Conservation (phyloP, 2,888 invertebrate genomes). For the Nemapogon koenigi region DNA sequence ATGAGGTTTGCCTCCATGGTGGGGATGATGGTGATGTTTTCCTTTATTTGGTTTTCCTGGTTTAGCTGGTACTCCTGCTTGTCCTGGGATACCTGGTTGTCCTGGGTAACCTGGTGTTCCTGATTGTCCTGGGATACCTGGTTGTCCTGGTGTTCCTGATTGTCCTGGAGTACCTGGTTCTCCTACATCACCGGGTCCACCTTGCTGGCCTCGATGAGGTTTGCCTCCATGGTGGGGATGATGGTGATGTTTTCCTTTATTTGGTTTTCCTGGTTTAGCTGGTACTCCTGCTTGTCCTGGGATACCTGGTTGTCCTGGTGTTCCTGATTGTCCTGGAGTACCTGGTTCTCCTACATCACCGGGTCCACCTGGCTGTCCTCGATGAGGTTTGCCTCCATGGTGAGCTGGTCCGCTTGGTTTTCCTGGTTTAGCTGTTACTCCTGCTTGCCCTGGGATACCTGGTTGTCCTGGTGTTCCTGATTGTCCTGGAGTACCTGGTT, state of each 20-base stretch:
- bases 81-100: slow-evolving; percentile 1
- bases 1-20: too few species aligned
- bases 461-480: background rate
- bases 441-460: background rate
- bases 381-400: slow-evolving; percentile 2
- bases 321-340: slow-evolving; percentile 2
- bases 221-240: too few species aligned
- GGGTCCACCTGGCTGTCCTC: slow-evolving; percentile 1
- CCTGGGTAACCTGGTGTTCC: slow-evolving; percentile 1
- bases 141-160: slow-evolving; percentile 7
- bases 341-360: slow-evolving; percentile 3
- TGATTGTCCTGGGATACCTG: slow-evolving; percentile 1
- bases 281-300: slow-evolving; percentile 1
- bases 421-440: background rate
- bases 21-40: too few species aligned
- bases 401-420: background rate
- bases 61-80: background rate
- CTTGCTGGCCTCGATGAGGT: too few species aligned
- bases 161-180: background rate
- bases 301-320: background rate
- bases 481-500: background rate
- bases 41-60: too few species aligned
- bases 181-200: background rate
- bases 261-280: background rate
- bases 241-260: too few species aligned